Evolutionary conservation across 2,888 invertebrate species (phyloP), one percentile per base, ranked within the genome.

Genomic region (Papilio protenor): DNA sequence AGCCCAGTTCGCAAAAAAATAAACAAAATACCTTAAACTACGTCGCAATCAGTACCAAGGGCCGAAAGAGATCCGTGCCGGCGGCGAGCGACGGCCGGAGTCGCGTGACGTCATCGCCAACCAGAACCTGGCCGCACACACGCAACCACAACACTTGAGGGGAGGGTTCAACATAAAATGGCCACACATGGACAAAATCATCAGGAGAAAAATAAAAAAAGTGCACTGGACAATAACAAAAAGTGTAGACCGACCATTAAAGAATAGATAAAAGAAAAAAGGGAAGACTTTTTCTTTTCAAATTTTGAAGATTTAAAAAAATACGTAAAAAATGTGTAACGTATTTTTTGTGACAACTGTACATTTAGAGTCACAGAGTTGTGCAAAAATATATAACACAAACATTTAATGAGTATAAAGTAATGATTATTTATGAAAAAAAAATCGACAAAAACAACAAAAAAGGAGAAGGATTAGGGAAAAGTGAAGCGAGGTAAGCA

Each of bases 41-140:
- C 81, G 84, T 81, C 79, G 81, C 78, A 79, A 81, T 92, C 91
- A 94, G 90, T 92, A 91, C 94, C 94, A 94, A 86, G 94, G 94
- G 91, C 94, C 94, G 94, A 94, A 94, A 93, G 94, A 94, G 93
- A 94, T 94, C 87, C 91, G 87, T 80, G 93, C 90, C 82, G 94
- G 93, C 83, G 93, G 92, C 81, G 92, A 90, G 75, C 91, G 87
- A 45, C 92, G 89, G 27, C 90, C 90, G 73, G 84, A 85, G 80
- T 85, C 85, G 73, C 92, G 91, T 76, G 90, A 87, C 81, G 89
- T 86, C 88, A 91, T 85, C 90, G 90, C 92, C 91, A 94, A 84
- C 87, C 91, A 87, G 87, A 94, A 94, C 90, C 94, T 94, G 86
- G 83, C 82, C 88, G 84, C 85, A 85, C 82, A 82, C 82, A 78